These are phyloP conservation scores for Drosophila kohkoa DNA, from an alignment of 1,140 invertebrate genomes.

Conservation along the genomic window DNA sequence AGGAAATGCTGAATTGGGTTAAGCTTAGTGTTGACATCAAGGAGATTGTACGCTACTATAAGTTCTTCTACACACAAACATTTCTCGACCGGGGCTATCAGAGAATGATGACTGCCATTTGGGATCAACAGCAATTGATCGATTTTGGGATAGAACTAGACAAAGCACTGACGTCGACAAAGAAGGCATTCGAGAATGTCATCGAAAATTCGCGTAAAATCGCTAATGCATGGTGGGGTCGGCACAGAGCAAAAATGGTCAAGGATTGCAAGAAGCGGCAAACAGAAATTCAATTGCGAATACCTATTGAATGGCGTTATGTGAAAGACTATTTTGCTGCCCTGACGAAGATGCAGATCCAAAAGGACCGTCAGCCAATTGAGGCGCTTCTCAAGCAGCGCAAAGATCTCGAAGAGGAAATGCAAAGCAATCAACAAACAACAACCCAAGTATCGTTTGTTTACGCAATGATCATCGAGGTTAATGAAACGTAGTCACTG, in stretches of 20 bases:
- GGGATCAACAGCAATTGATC: conserved; percentile 31
- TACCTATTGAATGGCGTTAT: conserved; percentile 48
- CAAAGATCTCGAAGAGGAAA: neutral
- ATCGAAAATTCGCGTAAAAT: neutral
- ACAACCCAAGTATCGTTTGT: neutral
- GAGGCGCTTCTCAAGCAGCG: conserved; percentile 8
- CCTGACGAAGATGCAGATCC: conserved; percentile 18
- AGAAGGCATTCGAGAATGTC: neutral
- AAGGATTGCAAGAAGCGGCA: neutral
- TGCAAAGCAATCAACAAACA: neutral
- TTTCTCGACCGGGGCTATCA: neutral
- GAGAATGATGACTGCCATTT: conserved; percentile 3
- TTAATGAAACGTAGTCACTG: neutral
- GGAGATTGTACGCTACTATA: conserved; percentile 24
- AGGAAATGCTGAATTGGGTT: conserved; percentile 12
- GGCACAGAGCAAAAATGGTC: neutral
- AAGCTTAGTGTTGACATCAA: conserved; percentile 36
- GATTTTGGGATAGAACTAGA: conserved; percentile 21
- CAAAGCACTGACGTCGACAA: neutral
- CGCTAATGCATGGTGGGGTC: neutral
- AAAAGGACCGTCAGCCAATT: conserved; percentile 2
- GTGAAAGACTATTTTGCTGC: conserved; percentile 19
- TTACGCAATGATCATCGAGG: conserved; percentile 15
- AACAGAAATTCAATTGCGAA: neutral
- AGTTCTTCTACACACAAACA: conserved; percentile 28